Evolutionary conservation across 2,113 vertebrate species (phyloP).

Genomic region (Halcyon senegalensis): DNA sequence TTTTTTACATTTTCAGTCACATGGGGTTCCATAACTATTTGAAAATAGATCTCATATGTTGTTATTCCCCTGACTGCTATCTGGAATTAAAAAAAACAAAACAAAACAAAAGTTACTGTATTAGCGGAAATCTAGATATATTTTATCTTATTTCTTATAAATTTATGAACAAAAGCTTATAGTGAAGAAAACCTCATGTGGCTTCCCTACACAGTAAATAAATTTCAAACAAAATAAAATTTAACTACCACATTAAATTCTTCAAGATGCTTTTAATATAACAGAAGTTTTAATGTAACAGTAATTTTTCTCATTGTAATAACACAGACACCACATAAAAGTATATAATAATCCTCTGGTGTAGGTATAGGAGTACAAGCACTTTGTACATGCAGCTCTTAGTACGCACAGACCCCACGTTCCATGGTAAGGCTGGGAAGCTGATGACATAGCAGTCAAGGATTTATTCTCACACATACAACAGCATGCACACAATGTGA

Average conservation of each 20-base stretch:
- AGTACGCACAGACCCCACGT: neutral
- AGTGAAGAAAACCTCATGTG: neutral
- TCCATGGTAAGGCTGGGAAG: neutral
- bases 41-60: neutral
- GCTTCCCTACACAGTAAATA: neutral
- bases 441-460: neutral
- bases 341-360: neutral
- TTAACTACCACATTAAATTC: neutral
- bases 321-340: neutral
- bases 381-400: neutral
- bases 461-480: neutral
- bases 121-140: neutral
- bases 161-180: neutral
- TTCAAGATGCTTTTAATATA: neutral
- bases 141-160: neutral
- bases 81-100: neutral
- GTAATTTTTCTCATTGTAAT: neutral
- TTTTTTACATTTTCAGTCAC: neutral
- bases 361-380: neutral
- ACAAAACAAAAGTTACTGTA: accelerated
- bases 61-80: neutral
- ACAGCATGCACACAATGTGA: neutral
- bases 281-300: neutral
- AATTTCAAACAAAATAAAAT: neutral
- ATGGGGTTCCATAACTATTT: neutral